Evolutionary conservation across 2,113 vertebrate genomes (phyloP), one percentile per base, ranked within the genome.

Genomic region (Hippopotamus amphibius): DNA sequence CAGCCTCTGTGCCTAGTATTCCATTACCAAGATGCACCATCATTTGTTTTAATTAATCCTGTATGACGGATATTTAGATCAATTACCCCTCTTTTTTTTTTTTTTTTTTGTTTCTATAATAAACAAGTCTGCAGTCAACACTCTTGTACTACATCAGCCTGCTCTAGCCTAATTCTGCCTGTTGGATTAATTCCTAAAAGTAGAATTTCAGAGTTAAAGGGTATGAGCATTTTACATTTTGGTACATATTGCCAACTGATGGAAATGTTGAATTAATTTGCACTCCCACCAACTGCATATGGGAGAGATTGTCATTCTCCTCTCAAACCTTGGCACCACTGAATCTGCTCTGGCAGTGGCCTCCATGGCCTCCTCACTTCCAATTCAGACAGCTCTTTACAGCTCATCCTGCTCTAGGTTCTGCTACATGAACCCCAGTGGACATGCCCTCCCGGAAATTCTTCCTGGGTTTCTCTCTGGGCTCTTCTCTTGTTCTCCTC

Each of bases 161-260:
- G 63, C 43, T 72, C 79, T 83, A 77, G 28, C 92, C 79, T 90
- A 92, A 81, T 93, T 90, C 74, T 90, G 63, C 33, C 50, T 30
- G 55, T 46, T 95, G 90, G 84, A 82, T 89, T 95, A 79, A 97
- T 87, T 97, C n/a, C 57, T 80, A 88, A 33, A 82, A 89, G 57
- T 17, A 3, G 46, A 91, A 97, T 93, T 96, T 77, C 82, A 91
- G 81, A 91, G 81, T 85, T 91, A 91, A 90, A 94, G 85, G 92
- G 37, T 82, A 68, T 74, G 55, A 82, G 28, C 71, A 87, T 95
- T 96, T 93, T 30, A 87, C 63, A 48, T 84, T 88, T 80, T 74
- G 84, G 57, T 59, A 68, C 5, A 61, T 13, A 3, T 85, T 82
- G 89, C 95, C 86, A 92, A 80, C 5, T 0, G 3, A 79, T 30